Evolutionary conservation across 2,888 invertebrate genomes (phyloP), one percentile per base, ranked within the genome.

Genomic region (Synergus japonicus): DNA sequence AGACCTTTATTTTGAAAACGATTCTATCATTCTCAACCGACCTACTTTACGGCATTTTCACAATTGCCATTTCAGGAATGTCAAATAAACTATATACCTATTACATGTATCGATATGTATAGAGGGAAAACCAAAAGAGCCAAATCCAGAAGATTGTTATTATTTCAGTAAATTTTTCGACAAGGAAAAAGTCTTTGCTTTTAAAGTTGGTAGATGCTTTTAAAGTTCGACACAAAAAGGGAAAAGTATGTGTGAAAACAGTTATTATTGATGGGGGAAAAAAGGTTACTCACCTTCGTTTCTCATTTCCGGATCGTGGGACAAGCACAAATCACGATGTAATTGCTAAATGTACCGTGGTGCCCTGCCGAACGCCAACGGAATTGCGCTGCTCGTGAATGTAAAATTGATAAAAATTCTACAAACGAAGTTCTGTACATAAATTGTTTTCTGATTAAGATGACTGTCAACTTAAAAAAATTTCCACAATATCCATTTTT

Each of bases 311-410:
- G 88, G 85, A 82, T 86, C 86, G 85, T 81, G 83, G 84, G 85
- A 84, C 85, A 84, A 76, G 78, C 88, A 86, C 87, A 87, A 86
- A 88, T 88, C 88, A 87, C 85, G 76, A 76, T 81, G 87, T 87
- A 88, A 88, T 88, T 87, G 88, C 84, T 88, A 85, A 88, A 88
- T 88, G 87, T 87, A 88, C 85, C 87, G 88, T 88, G 85, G 82
- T 83, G 78, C 84, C 81, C 66, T 79, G 79, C 46, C 64, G 83
- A 87, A 85, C 84, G 82, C 84, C 80, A 85, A 85, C 80, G 84
- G 78, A 80, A 83, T 82, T 83, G 78, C 22, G 80, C 79, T 43
- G 64, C 73, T 76, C 63, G 81, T 80, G 81, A 83, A 84, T 81
- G 83, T 83, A 85, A 87, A 85, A 85, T 83, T 88, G 85, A 85